Base-by-base conservation (phyloP, 1,140 invertebrate species). In the Sycobia sp. region DNA sequence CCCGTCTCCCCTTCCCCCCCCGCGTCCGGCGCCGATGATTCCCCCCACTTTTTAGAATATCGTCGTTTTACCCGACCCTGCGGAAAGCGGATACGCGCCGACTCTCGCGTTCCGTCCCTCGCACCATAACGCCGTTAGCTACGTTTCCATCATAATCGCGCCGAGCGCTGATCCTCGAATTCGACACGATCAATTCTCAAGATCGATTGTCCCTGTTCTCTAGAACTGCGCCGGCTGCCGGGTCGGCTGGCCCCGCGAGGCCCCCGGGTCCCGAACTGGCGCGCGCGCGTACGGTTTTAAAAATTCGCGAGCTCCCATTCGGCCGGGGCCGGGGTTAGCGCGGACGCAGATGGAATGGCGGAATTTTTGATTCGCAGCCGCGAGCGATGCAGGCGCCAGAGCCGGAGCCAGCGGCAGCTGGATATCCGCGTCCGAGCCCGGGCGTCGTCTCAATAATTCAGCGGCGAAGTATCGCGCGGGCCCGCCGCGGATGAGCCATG, bases 391-490 rank as follows among this genome's bases (percentile, higher is more conserved):
- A 18, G 14, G 23, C n/a, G 23, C 22, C 18, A 11, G 3, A 16
- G 32, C 27, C 32, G 38, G 20, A 25, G n/a, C 38, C n/a, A n/a
- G 22, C 23, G 10, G 16, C 41, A 34, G 11, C 14, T 22, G 34
- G 29, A 50, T 59, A 67, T 69, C 60, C 69, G 66, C 51, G 53
- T 57, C 63, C 71, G 70, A 70, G 71, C 59, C 68, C 65, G 22
- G 39, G 59, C 51, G 29, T 8, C 8, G 64, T 63, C 23, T 73
- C 70, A 73, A 73, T 73, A 73, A 73, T 73, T 73, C 71, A 73
- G 60, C 32, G 59, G 62, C 61, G 66, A 68, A 67, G 66, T 66
- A 62, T 61, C 65, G 61, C 56, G 55, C 55, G 51, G 47, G 54
- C 61, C 29, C n/a, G n/a, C 9, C 10, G 58, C 53, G 71, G 69